Percentiles rank a stretch among this genome's conserved stretches.
Evolutionary conservation across 2,888 invertebrate species (phyloP).

Genomic region (Didymodactylos carnosus): DNA sequence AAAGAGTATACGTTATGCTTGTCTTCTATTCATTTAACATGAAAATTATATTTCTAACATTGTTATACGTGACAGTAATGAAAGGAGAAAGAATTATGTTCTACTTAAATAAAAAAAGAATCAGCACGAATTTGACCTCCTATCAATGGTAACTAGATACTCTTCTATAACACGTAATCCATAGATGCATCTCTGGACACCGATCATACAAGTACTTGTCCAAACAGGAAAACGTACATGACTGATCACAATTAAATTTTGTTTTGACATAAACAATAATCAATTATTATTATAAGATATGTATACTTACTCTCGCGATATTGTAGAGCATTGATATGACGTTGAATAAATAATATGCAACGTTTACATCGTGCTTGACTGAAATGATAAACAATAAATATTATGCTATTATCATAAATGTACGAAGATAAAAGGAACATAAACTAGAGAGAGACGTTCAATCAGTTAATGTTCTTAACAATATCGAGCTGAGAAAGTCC

Average conservation of each 20-base stretch:
- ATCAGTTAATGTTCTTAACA: not conserved
- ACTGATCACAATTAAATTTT: not conserved
- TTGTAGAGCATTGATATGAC: not conserved
- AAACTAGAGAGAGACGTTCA: not conserved
- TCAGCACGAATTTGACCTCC: too few relatives aligned
- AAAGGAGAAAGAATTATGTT: not conserved
- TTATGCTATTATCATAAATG: too few relatives aligned
- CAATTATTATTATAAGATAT: too few relatives aligned
- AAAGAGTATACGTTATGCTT: too few relatives aligned
- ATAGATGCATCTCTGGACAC: not conserved
- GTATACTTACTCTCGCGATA: not conserved
- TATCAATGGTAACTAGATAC: too few relatives aligned
- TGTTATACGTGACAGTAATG: not conserved
- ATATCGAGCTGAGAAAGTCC: too few relatives aligned
- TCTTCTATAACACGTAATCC: not conserved
- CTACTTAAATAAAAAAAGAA: too few relatives aligned
- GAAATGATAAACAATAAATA: not conserved
- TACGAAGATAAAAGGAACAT: too few relatives aligned
- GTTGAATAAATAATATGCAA: not conserved
- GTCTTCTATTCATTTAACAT: too few relatives aligned
- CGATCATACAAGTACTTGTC: too few relatives aligned
- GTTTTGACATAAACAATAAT: not conserved
- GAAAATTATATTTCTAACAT: too few relatives aligned
- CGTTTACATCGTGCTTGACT: not conserved
- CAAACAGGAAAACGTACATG: not conserved